Evolutionary conservation across 1,140 invertebrate species (phyloP).

Genomic region (Sycophila sp.): DNA sequence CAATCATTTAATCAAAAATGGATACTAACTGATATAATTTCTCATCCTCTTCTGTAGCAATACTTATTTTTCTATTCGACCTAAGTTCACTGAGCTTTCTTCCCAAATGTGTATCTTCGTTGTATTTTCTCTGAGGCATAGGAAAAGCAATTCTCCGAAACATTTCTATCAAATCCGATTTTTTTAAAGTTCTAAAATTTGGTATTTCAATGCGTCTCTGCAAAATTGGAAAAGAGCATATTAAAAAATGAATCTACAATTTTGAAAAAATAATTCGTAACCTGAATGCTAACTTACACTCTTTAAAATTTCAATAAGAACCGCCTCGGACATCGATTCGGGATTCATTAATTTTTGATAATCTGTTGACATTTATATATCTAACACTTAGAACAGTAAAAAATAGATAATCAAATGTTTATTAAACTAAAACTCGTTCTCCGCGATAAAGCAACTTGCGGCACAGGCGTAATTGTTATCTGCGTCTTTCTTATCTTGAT

Average conservation of each 20-base stretch:
- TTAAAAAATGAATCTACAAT: conserved; percentile 51
- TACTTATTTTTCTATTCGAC: conserved; percentile 20
- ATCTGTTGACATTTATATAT: conserved; percentile 39
- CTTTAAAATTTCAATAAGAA: conserved; percentile 47
- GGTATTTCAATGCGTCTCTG: conserved; percentile 52
- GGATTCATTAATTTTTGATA: conserved; percentile 44
- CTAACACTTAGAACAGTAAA: neutral
- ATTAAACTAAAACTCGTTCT: too few relatives aligned
- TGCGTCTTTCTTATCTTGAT: too few relatives aligned
- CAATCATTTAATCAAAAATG: neutral
- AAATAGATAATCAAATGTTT: too few relatives aligned
- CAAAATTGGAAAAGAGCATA: conserved; percentile 21
- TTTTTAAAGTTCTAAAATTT: conserved; percentile 42
- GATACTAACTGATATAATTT: conserved; percentile 27
- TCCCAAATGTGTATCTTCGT: conserved; percentile 30
- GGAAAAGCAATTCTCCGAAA: conserved; percentile 52
- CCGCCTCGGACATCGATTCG: conserved; percentile 47
- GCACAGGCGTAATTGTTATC: too few relatives aligned
- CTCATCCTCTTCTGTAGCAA: conserved; percentile 16
- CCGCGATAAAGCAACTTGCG: too few relatives aligned
- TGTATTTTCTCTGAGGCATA: conserved; percentile 47
- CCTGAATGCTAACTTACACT: conserved; percentile 45
- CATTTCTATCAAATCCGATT: conserved; percentile 48
- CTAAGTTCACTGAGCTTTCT: conserved; percentile 39
- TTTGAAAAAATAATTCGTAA: conserved; percentile 36